Evolutionary conservation across 2,888 invertebrate species (phyloP), one percentile per base, ranked within the genome.

Genomic region (Zygogramma bicolorata): DNA sequence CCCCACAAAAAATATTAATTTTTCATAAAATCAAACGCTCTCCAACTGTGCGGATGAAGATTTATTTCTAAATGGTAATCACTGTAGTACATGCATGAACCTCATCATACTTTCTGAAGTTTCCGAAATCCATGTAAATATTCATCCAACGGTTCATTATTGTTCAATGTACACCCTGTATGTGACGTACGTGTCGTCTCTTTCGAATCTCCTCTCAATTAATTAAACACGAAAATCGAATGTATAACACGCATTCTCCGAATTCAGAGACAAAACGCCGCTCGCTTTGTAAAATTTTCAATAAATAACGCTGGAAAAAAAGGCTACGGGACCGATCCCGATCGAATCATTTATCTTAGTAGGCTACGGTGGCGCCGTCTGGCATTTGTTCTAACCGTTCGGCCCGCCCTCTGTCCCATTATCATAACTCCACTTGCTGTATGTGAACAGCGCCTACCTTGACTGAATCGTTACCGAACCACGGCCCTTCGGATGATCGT

Each of bases 381-480:
- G 81, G 80, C 79, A 81, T 81, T 81, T 81, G 81, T 81, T 81
- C 80, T 79, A 81, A 80, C 79, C 79, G 77, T 78, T 77, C 73
- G 78, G 73, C 77, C 79, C 80, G 81, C 81, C 81, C 80, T 77
- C 78, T 81, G 80, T 81, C 81, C 81, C 81, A 81, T 81, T 81
- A 81, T 80, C 81, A 81, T 81, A 81, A 80, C 81, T 77, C 62
- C 63, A 71, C 71, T 59, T 68, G 70, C 63, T 68, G 68, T 74
- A 71, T 68, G 59, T 68, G 74, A 72, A 65, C 65, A 77, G 77
- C 73, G 77, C 77, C 77, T 77, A 76, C 71, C 75, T 76, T 75
- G 76, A 76, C 67, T 70, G 60, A 65, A 70, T 68, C 65, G 68
- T 67, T 70, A 70, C 49, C 65, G 42, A 34, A 73, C 57, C 67